Evolutionary conservation across 2,797 vertebrate genomes (phyloP).

Genomic region (Enteromius fasciolatus): DNA sequence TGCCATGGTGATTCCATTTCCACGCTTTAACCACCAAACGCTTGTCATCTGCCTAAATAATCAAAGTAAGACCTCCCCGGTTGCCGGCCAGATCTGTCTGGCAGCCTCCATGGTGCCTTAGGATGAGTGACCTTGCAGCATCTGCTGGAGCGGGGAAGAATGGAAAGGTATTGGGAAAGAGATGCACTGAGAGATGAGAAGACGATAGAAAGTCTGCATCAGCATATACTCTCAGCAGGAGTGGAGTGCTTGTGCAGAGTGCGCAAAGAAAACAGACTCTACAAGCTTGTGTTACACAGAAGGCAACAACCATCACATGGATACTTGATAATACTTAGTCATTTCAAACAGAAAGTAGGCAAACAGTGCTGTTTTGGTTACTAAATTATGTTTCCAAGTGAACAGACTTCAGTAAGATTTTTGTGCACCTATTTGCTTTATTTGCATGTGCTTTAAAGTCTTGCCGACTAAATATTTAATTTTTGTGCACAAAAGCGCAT

Average conservation of each 20-base stretch:
- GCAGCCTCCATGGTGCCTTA: conserved; percentile 25
- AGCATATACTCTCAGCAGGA: conserved; percentile 18
- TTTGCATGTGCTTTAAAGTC: no score
- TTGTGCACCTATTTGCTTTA: background rate
- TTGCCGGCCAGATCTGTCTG: conserved; percentile 20
- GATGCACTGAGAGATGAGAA: conserved; percentile 8
- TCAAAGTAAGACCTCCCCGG: conserved; percentile 42
- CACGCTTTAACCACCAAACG: conserved; percentile 20
- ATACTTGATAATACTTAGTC: background rate
- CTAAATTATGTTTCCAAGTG: background rate
- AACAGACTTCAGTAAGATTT: background rate
- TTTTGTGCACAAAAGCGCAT: no score
- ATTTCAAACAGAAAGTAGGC: background rate
- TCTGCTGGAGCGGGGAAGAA: conserved; percentile 18
- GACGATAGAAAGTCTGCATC: conserved; percentile 3
- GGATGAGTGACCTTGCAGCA: conserved; percentile 49
- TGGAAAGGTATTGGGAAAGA: background rate
- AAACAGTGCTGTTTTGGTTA: background rate
- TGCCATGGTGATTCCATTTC: conserved; percentile 36
- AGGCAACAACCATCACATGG: background rate
- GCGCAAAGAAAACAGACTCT: background rate
- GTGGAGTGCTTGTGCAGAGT: background rate
- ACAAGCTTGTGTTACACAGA: background rate
- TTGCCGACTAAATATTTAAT: no score
- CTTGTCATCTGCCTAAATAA: conserved; percentile 38